phyloP scores from a whole-genome alignment of 2,888 invertebrate species.

The Netelia melanura region DNA sequence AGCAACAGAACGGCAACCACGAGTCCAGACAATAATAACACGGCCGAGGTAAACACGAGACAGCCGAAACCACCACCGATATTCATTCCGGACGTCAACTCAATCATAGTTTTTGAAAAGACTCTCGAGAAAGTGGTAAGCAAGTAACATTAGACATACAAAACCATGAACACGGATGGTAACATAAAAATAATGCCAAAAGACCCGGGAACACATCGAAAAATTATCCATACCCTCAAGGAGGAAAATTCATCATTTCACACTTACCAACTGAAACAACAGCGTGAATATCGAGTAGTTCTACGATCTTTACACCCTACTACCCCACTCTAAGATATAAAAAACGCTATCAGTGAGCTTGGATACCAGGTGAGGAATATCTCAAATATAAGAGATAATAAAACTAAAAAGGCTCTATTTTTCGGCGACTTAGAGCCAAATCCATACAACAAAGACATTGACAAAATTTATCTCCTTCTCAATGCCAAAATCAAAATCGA shows the following conservation, averaged over 20 bases:
- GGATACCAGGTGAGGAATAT: conserved; percentile 65
- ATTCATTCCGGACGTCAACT: background rate
- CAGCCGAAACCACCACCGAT: too few species aligned
- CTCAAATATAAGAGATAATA: conserved; percentile 53
- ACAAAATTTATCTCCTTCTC: conserved; percentile 59
- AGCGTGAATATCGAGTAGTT: conserved; percentile 61
- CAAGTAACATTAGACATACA: conserved; percentile 13
- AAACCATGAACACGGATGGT: conserved; percentile 13
- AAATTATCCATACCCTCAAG: too few species aligned
- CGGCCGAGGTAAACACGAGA: too few species aligned
- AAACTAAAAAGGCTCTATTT: conserved; percentile 69
- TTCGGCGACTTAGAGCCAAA: conserved; percentile 70
- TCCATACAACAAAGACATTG: conserved; percentile 71
- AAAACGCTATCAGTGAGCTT: conserved; percentile 50
- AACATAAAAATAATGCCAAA: background rate
- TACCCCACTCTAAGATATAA: conserved; percentile 53
- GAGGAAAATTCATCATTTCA: background rate
- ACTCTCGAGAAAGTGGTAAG: conserved; percentile 1
- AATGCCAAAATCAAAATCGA: conserved; percentile 80
- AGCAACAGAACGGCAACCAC: too few species aligned
- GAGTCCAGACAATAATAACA: too few species aligned
- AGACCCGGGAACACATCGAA: too few species aligned
- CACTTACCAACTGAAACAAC: conserved; percentile 63
- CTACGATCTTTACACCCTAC: conserved; percentile 59
- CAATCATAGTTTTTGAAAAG: conserved; percentile 17